These are phyloP conservation scores for Entomobrya multifasciata DNA, from an alignment of 2,888 invertebrate species.

Conservation along the genomic window DNA sequence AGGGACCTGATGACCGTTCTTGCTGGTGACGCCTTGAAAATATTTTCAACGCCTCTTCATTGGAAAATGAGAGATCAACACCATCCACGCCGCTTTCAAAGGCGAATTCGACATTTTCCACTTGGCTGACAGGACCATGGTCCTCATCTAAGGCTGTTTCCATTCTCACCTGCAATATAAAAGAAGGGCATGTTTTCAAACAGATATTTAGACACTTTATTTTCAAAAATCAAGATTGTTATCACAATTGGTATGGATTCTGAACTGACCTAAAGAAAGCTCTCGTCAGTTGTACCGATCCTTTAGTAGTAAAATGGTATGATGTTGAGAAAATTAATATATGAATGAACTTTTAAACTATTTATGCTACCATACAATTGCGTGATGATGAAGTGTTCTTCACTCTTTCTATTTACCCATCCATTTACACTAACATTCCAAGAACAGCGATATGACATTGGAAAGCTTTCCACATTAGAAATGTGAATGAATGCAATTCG, in stretches of 20 bases:
- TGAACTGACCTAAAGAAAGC: slow-evolving; percentile 1
- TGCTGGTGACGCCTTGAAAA: slow-evolving; percentile 18
- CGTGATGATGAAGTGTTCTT: too few relatives aligned
- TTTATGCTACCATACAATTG: neutral
- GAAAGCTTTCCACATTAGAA: too few relatives aligned
- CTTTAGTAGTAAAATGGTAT: neutral
- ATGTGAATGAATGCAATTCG: too few relatives aligned
- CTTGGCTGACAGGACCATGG: neutral
- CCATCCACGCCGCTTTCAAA: slow-evolving; percentile 32
- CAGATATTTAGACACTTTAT: neutral
- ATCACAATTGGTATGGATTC: slow-evolving; percentile 11
- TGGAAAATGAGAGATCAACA: slow-evolving; percentile 12
- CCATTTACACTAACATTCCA: too few relatives aligned
- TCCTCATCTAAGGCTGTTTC: neutral
- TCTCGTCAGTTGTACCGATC: neutral
- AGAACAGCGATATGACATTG: too few relatives aligned
- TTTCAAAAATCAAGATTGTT: neutral
- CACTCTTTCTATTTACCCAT: too few relatives aligned
- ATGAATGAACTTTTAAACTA: neutral
- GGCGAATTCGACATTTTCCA: neutral
- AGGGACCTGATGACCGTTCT: neutral
- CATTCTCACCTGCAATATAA: neutral
- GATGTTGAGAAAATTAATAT: neutral
- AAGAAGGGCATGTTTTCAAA: neutral
- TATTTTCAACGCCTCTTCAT: slow-evolving; percentile 19